These are phyloP conservation scores for Colletes gigas DNA, from an alignment of 1,140 invertebrate genomes.

Conservation along the genomic window DNA sequence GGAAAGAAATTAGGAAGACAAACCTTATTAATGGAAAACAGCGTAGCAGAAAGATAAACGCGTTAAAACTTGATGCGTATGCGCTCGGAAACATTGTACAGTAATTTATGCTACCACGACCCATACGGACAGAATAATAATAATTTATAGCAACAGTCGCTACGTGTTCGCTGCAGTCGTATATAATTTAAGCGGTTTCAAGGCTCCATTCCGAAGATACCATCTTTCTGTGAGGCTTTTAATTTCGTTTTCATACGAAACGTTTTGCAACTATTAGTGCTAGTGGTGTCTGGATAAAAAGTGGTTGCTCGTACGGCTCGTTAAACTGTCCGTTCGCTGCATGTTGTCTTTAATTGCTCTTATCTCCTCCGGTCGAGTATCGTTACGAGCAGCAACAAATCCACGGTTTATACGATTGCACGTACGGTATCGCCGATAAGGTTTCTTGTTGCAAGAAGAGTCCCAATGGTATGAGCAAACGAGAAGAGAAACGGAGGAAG, in stretches of 20 bases:
- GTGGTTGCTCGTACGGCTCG: neutral
- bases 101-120: too few relatives aligned
- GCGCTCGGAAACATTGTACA: too few relatives aligned
- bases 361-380: conserved; percentile 50
- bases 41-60: too few relatives aligned
- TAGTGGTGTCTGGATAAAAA: neutral
- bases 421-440: conserved; percentile 53
- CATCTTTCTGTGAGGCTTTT: neutral
- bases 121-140: neutral
- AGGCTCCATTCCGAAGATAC: neutral
- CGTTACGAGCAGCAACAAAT: conserved; percentile 44
- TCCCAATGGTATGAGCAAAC: conserved; percentile 45
- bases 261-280: neutral
- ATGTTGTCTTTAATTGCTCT: conserved; percentile 50
- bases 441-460: conserved; percentile 19
- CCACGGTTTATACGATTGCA: conserved; percentile 46
- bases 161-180: neutral
- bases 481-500: conserved; percentile 52
- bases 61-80: neutral
- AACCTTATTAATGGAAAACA: too few relatives aligned
- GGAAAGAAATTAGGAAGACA: too few relatives aligned
- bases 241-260: neutral
- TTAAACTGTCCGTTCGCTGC: conserved; percentile 25
- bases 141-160: neutral
- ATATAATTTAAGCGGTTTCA: too few relatives aligned